Evolutionary conservation across 2,888 invertebrate species (phyloP), one percentile per base, ranked within the genome.

Genomic region (Hedya salicella): DNA sequence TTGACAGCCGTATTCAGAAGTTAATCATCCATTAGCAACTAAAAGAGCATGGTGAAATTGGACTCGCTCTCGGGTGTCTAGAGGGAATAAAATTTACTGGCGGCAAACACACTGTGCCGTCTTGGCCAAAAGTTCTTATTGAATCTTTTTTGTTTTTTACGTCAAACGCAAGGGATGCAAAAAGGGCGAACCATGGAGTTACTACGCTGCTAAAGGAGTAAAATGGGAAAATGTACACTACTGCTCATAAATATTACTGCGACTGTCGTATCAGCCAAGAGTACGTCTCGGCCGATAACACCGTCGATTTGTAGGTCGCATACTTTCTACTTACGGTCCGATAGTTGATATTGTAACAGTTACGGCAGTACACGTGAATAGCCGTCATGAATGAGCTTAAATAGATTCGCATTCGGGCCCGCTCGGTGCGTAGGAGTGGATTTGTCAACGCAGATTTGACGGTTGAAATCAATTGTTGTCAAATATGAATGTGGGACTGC

Each of bases 281-380:
- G 53, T 62, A 57, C 61, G 50, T 65, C 68, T 62, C 52, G 60
- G 42, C 46, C 72, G 66, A 64, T 70, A 72, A 62, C 67, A 73
- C 71, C 71, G 65, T 70, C 71, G 73, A 73, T 75, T 78, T 76
- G 78, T 83, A 68, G 82, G 81, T 77, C 81, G 78, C 68, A 69
- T 72, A 79, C 81, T 83, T 83, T 82, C 82, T 83, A 69, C 73
- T 72, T 63, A 70, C 56, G 48, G n/a, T n/a, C n/a, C n/a, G 48
- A 56, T 54, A 62, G 62, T 62, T 53, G 53, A 21, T n/a, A 21
- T 32, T n/a, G 52, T 36, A 13, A 48, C 46, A 25, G 25, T 25
- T 25, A 25, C 36, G 36, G 9, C 36, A 11, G 9, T 36, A 9
- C 9, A 2, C 6, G 9, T 36, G 36, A 19, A 9, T 14, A 17